Conservation (phyloP, 2,797 vertebrate genomes). For the Diplodus sargus region DNA sequence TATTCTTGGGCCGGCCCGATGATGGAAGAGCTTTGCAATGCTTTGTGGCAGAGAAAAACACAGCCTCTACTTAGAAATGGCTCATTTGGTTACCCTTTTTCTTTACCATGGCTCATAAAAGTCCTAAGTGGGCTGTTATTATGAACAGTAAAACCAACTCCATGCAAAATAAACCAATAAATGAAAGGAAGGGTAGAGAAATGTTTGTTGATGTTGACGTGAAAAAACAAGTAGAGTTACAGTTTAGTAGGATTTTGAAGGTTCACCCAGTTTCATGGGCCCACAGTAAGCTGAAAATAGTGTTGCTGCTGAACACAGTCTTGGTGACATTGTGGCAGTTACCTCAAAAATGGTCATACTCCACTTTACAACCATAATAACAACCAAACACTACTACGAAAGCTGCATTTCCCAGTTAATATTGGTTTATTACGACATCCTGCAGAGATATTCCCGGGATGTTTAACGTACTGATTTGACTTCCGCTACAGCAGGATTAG, state of each 20-base stretch:
- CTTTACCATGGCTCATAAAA: slow-evolving; percentile 67
- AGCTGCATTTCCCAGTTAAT: slow-evolving; percentile 15
- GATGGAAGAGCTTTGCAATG: slow-evolving; percentile 80
- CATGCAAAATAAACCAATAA: slow-evolving; percentile 66
- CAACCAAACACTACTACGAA: slow-evolving; percentile 10
- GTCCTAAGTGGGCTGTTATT: slow-evolving; percentile 61
- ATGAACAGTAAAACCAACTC: slow-evolving; percentile 60
- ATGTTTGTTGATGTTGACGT: slow-evolving; percentile 35
- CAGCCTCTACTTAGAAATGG: slow-evolving; percentile 63
- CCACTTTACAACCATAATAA: slow-evolving; percentile 1
- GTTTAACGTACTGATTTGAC: slow-evolving; percentile 72
- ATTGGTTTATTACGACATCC: neutral
- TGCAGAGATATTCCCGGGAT: slow-evolving; percentile 63
- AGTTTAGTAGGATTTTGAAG: slow-evolving; percentile 14
- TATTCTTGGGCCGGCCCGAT: slow-evolving; percentile 65
- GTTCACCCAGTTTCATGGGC: slow-evolving; percentile 11
- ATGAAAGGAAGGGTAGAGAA: slow-evolving; percentile 45
- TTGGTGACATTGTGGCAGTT: slow-evolving; percentile 12
- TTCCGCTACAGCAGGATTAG: slow-evolving; percentile 74
- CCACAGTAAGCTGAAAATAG: slow-evolving; percentile 15
- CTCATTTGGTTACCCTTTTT: slow-evolving; percentile 71
- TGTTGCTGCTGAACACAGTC: slow-evolving; percentile 15
- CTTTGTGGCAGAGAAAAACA: slow-evolving; percentile 77
- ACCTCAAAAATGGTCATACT: slow-evolving; percentile 3
- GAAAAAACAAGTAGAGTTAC: slow-evolving; percentile 32